Base-by-base conservation (phyloP, 2,797 vertebrate genomes). In the Urosaurus nigricauda region DNA sequence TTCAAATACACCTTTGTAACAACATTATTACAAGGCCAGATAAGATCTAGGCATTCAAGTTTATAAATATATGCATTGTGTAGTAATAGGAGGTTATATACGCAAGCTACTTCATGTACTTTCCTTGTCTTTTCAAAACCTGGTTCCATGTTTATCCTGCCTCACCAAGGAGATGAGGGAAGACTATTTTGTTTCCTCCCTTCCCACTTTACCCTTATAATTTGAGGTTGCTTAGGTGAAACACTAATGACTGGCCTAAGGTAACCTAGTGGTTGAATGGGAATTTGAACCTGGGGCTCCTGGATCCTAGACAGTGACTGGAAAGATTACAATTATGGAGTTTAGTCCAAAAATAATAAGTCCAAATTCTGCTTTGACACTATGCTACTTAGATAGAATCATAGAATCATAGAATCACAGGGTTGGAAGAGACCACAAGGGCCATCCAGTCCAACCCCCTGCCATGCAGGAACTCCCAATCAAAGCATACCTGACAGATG, bases 71-170 rank as follows among this genome's bases (percentile, higher is more conserved):
- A 84, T 87, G 29, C 47, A 26, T 4, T 0, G 0, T 35, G 35
- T 81, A 91, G 85, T 68, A 91, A 89, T 86, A 81, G 43, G 19
- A 79, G 40, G 60, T 89, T 74, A 85, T 60, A 32, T 32, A 65
- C 21, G 79, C 1, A 87, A 87, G 79, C 4, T 63, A 84, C 37
- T 70, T 89, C 26, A 7, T 85, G 13, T 6, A 90, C 40, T 2
- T 87, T 87, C 40, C 12, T 0, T 73, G 79, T 4, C 35, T 21
- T 77, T 74, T 40, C 29, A 37, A 68, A 32, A 2, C 26, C 37
- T 73, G 56, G 19, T 53, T 58, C 29, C 51, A 75, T 40, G 58
- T 83, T 73, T 35, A 84, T 74, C 51, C 26, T 85, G 37, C 26
- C 37, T 9, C 73, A 60, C 40, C 56, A 63, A 63, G 47, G 12